These are phyloP conservation scores for Pristionchus entomophagus DNA, from an alignment of 2,888 invertebrate genomes.

Conservation along the genomic window DNA sequence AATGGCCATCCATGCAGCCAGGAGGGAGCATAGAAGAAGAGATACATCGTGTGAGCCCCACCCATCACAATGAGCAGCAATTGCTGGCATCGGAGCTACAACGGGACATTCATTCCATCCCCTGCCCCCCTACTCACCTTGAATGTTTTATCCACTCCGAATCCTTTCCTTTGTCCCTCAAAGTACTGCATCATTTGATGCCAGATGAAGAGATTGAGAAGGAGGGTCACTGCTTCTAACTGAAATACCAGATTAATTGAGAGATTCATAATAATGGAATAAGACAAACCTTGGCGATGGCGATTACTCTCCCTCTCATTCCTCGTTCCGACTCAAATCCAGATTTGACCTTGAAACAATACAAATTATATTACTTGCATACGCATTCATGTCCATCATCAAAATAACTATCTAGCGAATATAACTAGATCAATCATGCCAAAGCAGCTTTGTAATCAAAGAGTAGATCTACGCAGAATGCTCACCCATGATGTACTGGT, in stretches of 20 bases:
- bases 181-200: slow-evolving; percentile 60
- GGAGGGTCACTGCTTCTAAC: slow-evolving; percentile 54
- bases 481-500: slow-evolving; percentile 34
- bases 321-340: slow-evolving; percentile 65
- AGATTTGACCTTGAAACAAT: slow-evolving; percentile 61
- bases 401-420: not conserved
- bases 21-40: slow-evolving; percentile 60
- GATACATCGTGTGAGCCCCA: slow-evolving; percentile 59
- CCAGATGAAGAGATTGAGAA: slow-evolving; percentile 61
- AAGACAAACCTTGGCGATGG: slow-evolving; percentile 56
- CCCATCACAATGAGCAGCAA: slow-evolving; percentile 53
- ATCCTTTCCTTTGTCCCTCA: slow-evolving; percentile 50
- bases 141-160: slow-evolving; percentile 32
- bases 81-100: slow-evolving; percentile 46
- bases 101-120: not conserved
- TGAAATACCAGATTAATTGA: not conserved
- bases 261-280: not conserved
- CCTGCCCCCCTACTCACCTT: not conserved
- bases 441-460: too few species aligned
- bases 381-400: slow-evolving; percentile 46
- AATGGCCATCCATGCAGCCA: slow-evolving; percentile 54
- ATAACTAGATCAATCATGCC: not conserved
- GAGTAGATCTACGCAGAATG: too few species aligned
- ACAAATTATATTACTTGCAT: too few species aligned
- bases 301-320: slow-evolving; percentile 64